These are phyloP conservation scores for Cebidichthys violaceus DNA, from an alignment of 2,113 vertebrate genomes.

Conservation along the genomic window DNA sequence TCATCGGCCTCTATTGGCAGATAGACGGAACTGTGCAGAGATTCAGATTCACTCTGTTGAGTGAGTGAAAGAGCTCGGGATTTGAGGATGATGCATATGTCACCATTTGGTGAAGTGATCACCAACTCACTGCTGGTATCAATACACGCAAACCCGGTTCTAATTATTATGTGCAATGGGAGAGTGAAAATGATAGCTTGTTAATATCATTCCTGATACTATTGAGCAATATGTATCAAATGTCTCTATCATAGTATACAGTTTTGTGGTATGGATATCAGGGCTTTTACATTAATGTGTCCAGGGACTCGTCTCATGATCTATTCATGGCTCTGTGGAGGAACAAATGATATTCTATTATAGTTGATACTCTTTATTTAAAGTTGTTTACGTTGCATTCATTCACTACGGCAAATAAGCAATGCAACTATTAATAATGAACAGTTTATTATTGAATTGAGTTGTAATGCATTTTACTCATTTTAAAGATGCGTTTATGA, in stretches of 20 bases:
- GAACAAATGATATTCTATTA: background rate
- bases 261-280: background rate
- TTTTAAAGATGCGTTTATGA: too few species aligned
- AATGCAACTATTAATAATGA: background rate
- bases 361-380: background rate
- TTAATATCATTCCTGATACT: background rate
- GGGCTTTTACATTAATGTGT: background rate
- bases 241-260: background rate
- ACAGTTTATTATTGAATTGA: background rate
- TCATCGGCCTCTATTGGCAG: slow-evolving; percentile 24
- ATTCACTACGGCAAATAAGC: background rate
- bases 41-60: background rate
- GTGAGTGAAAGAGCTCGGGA: background rate
- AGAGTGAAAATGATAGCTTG: background rate
- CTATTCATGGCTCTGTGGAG: background rate
- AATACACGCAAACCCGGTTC: background rate
- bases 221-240: background rate
- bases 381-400: background rate
- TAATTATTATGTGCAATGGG: background rate
- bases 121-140: background rate
- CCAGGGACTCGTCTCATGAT: background rate
- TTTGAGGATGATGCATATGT: background rate
- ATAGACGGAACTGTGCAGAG: background rate
- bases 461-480: background rate
- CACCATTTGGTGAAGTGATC: background rate